Evolutionary conservation across 2,888 invertebrate species (phyloP).

Genomic region (Elmis aenea): DNA sequence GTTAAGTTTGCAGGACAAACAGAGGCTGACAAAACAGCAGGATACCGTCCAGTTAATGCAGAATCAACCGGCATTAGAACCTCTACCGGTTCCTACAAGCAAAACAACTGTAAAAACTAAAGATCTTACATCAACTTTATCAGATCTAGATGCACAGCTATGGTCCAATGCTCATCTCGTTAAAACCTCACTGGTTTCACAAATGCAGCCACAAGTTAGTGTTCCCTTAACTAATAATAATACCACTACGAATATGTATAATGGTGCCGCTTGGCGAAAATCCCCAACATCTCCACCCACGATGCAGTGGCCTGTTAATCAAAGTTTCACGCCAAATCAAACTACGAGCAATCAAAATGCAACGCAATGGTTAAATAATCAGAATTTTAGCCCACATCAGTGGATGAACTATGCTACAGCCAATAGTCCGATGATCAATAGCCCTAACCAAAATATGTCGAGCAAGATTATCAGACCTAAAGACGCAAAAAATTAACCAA

Average conservation of each 20-base stretch:
- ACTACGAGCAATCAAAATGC: too few relatives aligned
- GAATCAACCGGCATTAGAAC: conserved; percentile 50
- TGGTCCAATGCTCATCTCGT: conserved; percentile 9
- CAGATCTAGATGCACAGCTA: conserved; percentile 8
- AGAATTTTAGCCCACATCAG: neutral
- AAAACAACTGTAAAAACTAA: conserved; percentile 46
- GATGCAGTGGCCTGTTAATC: too few relatives aligned
- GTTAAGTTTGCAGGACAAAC: conserved; percentile 60
- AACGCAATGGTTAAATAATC: too few relatives aligned
- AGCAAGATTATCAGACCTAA: too few relatives aligned
- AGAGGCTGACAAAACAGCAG: conserved; percentile 66
- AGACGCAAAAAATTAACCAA: too few relatives aligned
- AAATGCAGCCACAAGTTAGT: too few relatives aligned
- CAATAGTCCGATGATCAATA: neutral
- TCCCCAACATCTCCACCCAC: too few relatives aligned
- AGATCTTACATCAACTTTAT: conserved; percentile 55
- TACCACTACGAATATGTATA: too few relatives aligned
- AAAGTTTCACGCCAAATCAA: too few relatives aligned
- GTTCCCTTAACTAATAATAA: too few relatives aligned
- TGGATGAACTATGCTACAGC: neutral
- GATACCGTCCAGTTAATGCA: conserved; percentile 58
- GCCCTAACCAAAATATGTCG: neutral
- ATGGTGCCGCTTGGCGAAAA: too few relatives aligned
- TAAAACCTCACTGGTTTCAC: too few relatives aligned
- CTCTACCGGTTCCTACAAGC: conserved; percentile 45